Evolutionary conservation across 2,113 vertebrate genomes (phyloP).

Genomic region (Clarias batrachus): DNA sequence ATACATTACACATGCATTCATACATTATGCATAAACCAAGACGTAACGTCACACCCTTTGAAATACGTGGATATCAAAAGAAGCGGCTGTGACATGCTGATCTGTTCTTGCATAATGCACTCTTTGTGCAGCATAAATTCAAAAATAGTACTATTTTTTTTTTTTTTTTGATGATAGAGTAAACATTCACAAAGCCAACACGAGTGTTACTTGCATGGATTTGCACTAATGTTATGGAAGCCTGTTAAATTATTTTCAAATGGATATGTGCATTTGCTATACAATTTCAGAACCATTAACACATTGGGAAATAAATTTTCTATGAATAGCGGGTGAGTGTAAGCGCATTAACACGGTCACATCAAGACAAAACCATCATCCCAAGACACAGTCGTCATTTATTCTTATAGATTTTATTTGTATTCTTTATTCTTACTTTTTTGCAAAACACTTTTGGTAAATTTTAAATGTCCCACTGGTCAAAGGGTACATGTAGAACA

Average conservation of each 20-base stretch:
- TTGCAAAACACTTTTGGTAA: neutral
- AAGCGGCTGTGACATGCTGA: neutral
- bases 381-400: neutral
- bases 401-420: neutral
- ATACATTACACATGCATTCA: constrained; percentile 23
- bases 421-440: neutral
- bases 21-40: constrained; percentile 20
- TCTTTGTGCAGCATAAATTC: neutral
- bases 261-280: constrained; percentile 23
- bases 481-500: neutral
- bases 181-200: constrained; percentile 7
- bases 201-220: constrained; percentile 67
- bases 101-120: neutral
- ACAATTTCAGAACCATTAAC: constrained; percentile 1
- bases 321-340: neutral
- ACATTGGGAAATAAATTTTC: neutral
- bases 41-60: neutral
- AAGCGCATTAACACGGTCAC: neutral
- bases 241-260: constrained; percentile 63
- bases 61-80: constrained; percentile 7
- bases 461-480: neutral
- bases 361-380: neutral
- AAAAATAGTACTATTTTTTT: neutral
- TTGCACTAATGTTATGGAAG: constrained; percentile 67
- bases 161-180: neutral